Evolutionary conservation across 2,113 vertebrate species (phyloP).

Genomic region (Melospiza melodia): DNA sequence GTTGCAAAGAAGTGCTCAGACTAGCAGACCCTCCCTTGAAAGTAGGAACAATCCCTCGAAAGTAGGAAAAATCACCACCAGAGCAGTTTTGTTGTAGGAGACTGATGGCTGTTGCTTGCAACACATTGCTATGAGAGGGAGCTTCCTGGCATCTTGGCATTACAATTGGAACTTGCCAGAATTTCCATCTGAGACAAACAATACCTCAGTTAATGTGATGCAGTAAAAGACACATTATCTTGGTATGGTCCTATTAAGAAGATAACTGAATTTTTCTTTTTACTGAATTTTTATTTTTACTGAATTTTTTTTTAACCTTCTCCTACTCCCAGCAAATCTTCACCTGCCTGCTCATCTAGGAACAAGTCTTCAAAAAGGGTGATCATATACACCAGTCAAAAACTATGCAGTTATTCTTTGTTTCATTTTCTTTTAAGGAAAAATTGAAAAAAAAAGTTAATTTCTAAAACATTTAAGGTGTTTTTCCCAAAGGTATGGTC

Average conservation of each 20-base stretch:
- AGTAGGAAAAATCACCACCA: neutral
- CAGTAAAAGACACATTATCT: neutral
- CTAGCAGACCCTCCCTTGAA: neutral
- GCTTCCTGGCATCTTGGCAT: neutral
- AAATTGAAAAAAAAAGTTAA: neutral
- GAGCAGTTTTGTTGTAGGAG: neutral
- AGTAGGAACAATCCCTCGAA: accelerated
- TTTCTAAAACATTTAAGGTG: neutral
- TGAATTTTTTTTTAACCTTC: no score
- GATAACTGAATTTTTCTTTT: neutral
- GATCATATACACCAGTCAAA: neutral
- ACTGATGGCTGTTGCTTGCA: neutral
- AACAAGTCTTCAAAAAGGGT: neutral
- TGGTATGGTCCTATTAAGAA: neutral
- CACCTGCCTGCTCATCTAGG: neutral
- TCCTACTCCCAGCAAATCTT: neutral
- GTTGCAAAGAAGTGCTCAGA: neutral
- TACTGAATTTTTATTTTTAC: neutral
- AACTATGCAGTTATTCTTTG: neutral
- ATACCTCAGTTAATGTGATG: neutral
- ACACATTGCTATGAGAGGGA: neutral
- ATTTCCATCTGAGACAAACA: neutral
- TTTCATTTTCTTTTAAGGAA: neutral
- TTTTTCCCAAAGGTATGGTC: neutral
- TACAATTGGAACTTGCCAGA: accelerated